Evolutionary conservation across 2,888 invertebrate genomes (phyloP), one percentile per base, ranked within the genome.

Genomic region (Perdita meconis): DNA sequence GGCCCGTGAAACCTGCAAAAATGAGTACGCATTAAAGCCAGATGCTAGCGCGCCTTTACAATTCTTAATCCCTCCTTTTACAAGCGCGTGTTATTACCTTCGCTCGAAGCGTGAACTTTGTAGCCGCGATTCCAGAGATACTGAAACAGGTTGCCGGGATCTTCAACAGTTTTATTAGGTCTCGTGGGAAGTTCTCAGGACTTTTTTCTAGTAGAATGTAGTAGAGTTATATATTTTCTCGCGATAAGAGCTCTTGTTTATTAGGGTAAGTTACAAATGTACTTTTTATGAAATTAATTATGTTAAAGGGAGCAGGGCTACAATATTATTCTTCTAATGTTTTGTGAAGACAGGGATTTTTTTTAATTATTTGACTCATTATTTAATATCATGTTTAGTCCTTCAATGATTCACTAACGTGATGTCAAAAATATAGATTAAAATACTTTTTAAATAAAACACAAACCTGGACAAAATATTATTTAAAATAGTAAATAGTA

Each of bases 41-140:
- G 47, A 57, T 57, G 34, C 19, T 24, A 26, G 26, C 36, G n/a
- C 19, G 55, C 38, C 51, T 42, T 65, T 51, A 36, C n/a, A 51
- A 71, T 71, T 66, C 68, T 68, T 59, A 47, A 60, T 73, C 34
- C 30, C 19, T 38, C 30, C 47, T 30, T 38, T 42, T 16, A 50
- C 19, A 34, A 16, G 47, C 47, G 47, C 34, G 30, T 30, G 40
- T 68, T 55, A 69, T 34, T 8, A 13, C 16, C 13, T 24, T 42
- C 47, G 22, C 44, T 5, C 13, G 34, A 44, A 12, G n/a, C 42
- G 57, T 38, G 63, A 51, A 64, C 55, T 38, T 51, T 22, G 30
- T 19, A 34, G 6, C 56, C 40, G 16, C 22, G 50, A 57, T 51
- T 47, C 51, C 36, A 4, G 6, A 53, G 66, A 68, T 57, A 65